Percentiles rank a stretch among this genome's conserved stretches.
phyloP scores from a whole-genome alignment of 2,888 invertebrate genomes.

The Rhopalosiphum nymphaeae region DNA sequence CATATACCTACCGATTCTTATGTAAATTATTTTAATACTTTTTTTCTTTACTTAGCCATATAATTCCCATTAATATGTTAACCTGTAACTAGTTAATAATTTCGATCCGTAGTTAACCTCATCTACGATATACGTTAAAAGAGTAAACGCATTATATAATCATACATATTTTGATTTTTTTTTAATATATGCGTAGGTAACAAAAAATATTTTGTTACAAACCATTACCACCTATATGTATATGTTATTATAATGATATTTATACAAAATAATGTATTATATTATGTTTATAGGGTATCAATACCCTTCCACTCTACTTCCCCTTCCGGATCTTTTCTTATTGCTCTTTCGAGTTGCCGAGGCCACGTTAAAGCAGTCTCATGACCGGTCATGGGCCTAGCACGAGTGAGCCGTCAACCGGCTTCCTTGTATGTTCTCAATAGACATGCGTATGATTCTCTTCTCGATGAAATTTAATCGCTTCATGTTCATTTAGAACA shows the following conservation, averaged over 20 bases:
- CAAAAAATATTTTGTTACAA: neutral
- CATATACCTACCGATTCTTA: neutral
- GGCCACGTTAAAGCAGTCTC: slow-evolving; percentile 55
- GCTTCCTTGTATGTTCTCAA: slow-evolving; percentile 64
- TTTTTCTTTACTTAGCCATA: neutral
- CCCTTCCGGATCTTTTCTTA: slow-evolving; percentile 59
- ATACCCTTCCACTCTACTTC: slow-evolving; percentile 56
- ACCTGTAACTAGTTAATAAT: slow-evolving; percentile 9
- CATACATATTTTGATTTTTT: neutral
- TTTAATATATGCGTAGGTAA: neutral
- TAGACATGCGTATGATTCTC: slow-evolving; percentile 11
- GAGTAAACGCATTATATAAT: neutral
- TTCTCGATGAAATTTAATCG: slow-evolving; percentile 8
- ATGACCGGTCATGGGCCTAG: slow-evolving; percentile 63
- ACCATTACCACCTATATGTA: neutral
- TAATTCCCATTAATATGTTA: neutral
- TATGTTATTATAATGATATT: neutral
- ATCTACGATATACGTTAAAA: neutral
- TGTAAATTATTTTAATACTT: neutral
- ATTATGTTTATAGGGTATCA: slow-evolving; percentile 42
- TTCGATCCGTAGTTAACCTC: neutral
- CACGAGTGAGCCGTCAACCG: slow-evolving; percentile 65
- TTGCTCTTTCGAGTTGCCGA: slow-evolving; percentile 44
- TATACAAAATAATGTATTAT: slow-evolving; percentile 3
- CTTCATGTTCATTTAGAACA: neutral